Base-by-base conservation (phyloP, 2,113 vertebrate genomes). In the Lethenteron camtschaticum region DNA sequence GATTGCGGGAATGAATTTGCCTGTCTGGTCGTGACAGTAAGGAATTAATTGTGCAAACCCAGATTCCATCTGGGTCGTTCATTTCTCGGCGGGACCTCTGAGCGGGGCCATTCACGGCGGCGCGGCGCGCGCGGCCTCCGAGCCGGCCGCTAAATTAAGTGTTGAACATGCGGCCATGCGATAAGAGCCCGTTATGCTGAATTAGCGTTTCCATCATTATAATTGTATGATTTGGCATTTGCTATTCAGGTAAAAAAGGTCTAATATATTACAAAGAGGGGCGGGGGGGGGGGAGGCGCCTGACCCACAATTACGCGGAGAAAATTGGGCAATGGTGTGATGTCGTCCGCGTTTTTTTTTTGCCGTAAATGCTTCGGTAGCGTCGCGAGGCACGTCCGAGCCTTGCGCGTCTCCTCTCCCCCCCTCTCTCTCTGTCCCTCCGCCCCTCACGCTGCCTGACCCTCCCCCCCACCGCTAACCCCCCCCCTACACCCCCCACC, bases 161-260 rank as follows among this genome's bases (percentile, higher is more conserved):
- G 63, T 24, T 24, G 63, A 66, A 66, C 63, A 66, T 66, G 63
- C 24, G 63, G n/a, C 24, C 9, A 66, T 66, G 63, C 63, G 63
- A 66, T 66, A 66, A 66, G 63, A 9, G n/a, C 63, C 63, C n/a
- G 63, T 66, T 66, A 66, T 66, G 63, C 63, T 66, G 63, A 66
- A 66, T 24, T 66, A 66, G 63, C 63, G 63, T 66, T 66, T 66
- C 63, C 63, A 66, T 66, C 63, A 66, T 66, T 66, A 66, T 66
- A 66, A 66, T 66, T 66, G 63, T 66, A 66, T 66, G 63, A 66
- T 66, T 66, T 66, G 63, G 63, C 63, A 66, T 66, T 66, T 66
- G 63, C 63, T 66, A 66, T 66, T 66, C 63, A 66, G 63, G 63
- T 66, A 66, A 66, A 66, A 66, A 24, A 24, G n/a, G n/a, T 66